Conservation (phyloP, 2,888 invertebrate genomes). For the Andrena minutula region DNA sequence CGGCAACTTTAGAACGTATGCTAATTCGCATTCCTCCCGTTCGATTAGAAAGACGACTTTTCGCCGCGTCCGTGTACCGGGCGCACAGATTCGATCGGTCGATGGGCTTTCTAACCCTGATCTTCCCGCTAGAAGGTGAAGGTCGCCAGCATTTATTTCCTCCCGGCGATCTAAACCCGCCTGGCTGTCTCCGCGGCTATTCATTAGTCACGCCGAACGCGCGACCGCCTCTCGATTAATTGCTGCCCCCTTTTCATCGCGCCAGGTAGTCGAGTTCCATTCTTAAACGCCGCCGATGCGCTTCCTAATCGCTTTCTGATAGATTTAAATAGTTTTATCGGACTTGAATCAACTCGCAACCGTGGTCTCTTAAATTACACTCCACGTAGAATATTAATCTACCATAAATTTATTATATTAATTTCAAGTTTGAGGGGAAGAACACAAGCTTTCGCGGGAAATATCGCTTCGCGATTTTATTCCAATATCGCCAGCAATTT, state of each 20-base stretch:
- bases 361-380: too few relatives aligned
- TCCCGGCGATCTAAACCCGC: slow-evolving; percentile 11
- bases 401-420: too few relatives aligned
- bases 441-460: too few relatives aligned
- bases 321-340: neutral
- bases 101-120: slow-evolving; percentile 75
- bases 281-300: neutral
- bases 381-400: too few relatives aligned
- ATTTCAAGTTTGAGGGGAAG: too few relatives aligned
- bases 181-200: slow-evolving; percentile 11
- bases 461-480: too few relatives aligned
- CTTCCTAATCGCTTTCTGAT: neutral
- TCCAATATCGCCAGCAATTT: neutral
- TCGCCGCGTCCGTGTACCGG: slow-evolving; percentile 8
- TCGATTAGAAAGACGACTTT: slow-evolving; percentile 20
- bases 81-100: slow-evolving; percentile 31
- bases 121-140: slow-evolving; percentile 76
- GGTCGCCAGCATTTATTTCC: slow-evolving; percentile 71
- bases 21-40: slow-evolving; percentile 4
- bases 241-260: neutral
- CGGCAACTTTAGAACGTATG: slow-evolving; percentile 10
- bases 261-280: neutral
- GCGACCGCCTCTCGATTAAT: slow-evolving; percentile 25
- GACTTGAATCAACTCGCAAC: too few relatives aligned
- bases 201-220: slow-evolving; percentile 32